phyloP scores from a whole-genome alignment of 2,888 invertebrate species.

The Melieria picta region DNA sequence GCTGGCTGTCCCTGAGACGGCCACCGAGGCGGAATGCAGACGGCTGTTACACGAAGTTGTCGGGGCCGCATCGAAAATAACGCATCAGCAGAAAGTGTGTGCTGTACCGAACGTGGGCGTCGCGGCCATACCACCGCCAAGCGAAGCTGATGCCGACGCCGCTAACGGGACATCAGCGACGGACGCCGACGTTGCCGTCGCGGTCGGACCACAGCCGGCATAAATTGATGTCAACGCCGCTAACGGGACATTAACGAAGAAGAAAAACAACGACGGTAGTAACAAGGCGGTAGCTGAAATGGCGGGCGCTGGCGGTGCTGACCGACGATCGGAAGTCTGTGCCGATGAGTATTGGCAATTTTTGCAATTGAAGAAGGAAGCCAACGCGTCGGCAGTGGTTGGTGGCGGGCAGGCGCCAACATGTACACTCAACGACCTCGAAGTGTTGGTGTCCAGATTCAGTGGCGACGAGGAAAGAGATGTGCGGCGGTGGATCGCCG shows the following conservation, averaged over 20 bases:
- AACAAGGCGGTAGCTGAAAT: too few species aligned
- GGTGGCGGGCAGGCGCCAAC: background rate
- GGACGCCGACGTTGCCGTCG: background rate
- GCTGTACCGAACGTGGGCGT: background rate
- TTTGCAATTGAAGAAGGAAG: background rate
- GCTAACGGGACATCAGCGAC: background rate
- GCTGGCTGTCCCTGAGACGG: background rate
- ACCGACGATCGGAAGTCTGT: too few species aligned
- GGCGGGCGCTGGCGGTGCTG: too few species aligned
- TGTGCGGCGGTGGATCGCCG: slow-evolving; percentile 5
- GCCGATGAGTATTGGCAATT: background rate
- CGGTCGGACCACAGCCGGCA: background rate
- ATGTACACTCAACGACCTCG: slow-evolving; percentile 2
- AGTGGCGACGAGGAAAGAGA: slow-evolving; percentile 3
- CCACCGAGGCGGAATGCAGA: background rate
- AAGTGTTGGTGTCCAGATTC: slow-evolving; percentile 9
- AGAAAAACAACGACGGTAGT: too few species aligned
- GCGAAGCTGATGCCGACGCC: background rate
- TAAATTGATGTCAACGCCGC: background rate
- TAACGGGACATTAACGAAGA: background rate
- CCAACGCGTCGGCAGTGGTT: background rate
- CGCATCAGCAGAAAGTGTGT: background rate
- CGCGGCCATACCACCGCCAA: background rate
- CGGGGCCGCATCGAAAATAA: background rate
- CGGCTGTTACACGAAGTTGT: background rate